Conservation (phyloP, 2,113 vertebrate species). For the Myrmophylax atrothorax region DNA sequence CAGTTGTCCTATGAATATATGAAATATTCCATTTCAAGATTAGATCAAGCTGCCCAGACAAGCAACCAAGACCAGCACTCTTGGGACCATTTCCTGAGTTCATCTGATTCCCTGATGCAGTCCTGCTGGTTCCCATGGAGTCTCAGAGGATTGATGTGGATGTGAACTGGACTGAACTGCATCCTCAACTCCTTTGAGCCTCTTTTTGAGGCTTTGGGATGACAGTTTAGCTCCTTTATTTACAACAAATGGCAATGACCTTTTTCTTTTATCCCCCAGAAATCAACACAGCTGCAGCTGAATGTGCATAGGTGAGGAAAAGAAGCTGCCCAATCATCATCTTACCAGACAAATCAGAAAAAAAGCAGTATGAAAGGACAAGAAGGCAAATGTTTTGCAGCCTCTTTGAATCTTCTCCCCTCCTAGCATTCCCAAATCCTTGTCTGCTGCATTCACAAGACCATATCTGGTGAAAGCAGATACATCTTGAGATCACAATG, state of each 20-base stretch:
- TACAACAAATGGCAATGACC: not conserved
- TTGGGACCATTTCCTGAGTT: not conserved
- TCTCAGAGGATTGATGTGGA: not conserved
- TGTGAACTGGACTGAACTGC: not conserved
- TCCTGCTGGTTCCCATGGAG: not conserved
- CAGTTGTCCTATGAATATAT: not conserved
- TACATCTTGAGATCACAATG: not conserved
- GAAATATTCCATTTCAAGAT: not conserved
- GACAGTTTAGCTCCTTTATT: not conserved
- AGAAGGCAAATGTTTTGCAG: not conserved
- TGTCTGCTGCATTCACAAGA: not conserved
- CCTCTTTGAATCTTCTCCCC: not conserved
- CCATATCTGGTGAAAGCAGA: not conserved
- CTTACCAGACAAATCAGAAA: not conserved
- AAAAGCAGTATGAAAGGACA: not conserved
- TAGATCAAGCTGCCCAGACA: not conserved
- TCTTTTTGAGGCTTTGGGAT: not conserved
- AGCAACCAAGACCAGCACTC: not conserved
- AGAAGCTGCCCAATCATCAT: not conserved
- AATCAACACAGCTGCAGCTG: not conserved
- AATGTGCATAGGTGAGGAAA: not conserved
- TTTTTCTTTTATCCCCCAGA: not conserved
- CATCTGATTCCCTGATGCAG: not conserved
- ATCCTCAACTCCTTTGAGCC: not conserved
- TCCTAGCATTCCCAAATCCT: not conserved